phyloP scores from a whole-genome alignment of 2,113 vertebrate species.

The Clarias macrocephalus region DNA sequence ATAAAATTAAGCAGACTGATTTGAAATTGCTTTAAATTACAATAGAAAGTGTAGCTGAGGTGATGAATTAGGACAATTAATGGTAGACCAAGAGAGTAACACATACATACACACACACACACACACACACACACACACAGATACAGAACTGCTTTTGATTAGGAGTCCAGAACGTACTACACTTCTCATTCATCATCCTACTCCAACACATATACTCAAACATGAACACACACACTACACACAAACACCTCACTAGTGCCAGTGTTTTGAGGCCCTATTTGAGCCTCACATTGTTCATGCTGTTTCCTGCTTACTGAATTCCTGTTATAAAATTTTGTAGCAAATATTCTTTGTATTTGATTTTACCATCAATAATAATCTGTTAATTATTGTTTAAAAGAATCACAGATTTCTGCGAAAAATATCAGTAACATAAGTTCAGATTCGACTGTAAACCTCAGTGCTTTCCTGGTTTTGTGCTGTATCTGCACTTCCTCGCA shows the following conservation, averaged over 20 bases:
- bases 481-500: neutral
- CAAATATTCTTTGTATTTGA: neutral
- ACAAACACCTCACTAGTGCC: neutral
- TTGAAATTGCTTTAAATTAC: no score
- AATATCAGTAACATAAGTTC: neutral
- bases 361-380: neutral
- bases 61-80: neutral
- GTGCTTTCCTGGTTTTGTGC: neutral
- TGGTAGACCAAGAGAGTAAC: neutral
- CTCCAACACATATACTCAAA: constrained; percentile 10
- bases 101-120: constrained; percentile 15
- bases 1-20: no score
- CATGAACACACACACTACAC: constrained; percentile 6
- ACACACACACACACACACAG: constrained; percentile 15
- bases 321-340: neutral
- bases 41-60: no score
- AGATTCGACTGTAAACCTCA: neutral
- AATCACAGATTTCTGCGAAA: neutral
- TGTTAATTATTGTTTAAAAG: neutral
- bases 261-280: neutral
- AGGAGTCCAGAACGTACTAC: no score
- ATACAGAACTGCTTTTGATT: no score
- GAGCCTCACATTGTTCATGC: neutral
- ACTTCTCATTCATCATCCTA: no score
- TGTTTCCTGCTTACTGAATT: neutral